A percentile compares a stretch with the other conserved stretches of the same genome.
Conservation (phyloP, 2,113 vertebrate species). For the Regulus satrapa region DNA sequence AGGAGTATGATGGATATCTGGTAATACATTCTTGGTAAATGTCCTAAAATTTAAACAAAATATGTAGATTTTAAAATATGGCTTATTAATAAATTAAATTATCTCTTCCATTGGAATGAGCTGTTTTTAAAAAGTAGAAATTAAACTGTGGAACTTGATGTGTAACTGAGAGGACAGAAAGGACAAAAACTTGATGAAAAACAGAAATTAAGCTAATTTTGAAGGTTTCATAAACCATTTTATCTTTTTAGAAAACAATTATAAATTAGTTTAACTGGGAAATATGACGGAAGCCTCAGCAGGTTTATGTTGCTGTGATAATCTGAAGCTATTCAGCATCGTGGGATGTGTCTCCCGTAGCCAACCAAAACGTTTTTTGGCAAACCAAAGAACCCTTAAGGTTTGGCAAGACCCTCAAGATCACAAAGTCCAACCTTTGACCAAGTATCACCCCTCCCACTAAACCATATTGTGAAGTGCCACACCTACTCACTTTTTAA, state of each 20-base stretch:
- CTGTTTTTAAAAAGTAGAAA: not conserved
- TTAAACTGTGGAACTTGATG: not conserved
- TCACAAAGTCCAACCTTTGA: not conserved
- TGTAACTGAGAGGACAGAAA: not conserved
- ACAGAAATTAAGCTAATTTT: not conserved
- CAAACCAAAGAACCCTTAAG: not conserved
- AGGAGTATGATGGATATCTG: not conserved
- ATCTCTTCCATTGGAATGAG: not conserved
- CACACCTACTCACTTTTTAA: not conserved
- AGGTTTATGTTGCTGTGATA: not conserved
- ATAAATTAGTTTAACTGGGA: not conserved
- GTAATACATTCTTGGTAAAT: rapidly evolving
- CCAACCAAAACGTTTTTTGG: not conserved
- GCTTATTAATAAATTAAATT: not conserved
- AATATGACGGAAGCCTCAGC: not conserved
- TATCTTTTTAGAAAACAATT: not conserved
- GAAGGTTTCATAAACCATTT: not conserved
- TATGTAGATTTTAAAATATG: not conserved
- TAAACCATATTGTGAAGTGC: not conserved
- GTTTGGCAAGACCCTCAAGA: not conserved
- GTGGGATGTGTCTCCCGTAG: not conserved
- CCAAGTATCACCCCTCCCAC: not conserved
- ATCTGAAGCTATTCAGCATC: not conserved
- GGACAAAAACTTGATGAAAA: not conserved
- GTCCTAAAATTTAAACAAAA: not conserved